These are phyloP conservation scores for Sterrhoptilus dennistouni DNA, from an alignment of 2,113 vertebrate species.

Conservation along the genomic window DNA sequence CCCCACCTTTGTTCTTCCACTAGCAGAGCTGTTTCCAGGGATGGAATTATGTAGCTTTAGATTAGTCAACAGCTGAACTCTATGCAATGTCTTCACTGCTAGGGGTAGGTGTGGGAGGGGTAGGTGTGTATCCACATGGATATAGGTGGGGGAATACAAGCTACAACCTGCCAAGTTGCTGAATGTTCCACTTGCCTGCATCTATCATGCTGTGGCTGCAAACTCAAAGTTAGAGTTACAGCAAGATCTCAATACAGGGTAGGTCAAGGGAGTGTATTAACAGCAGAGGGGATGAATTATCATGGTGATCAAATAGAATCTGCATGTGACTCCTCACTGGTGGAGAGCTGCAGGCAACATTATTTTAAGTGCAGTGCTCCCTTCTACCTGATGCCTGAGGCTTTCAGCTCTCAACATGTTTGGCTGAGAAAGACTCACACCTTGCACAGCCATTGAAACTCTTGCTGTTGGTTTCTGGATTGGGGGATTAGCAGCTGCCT, in stretches of 20 bases:
- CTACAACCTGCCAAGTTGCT: neutral
- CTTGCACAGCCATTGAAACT: neutral
- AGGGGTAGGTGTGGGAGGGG: neutral
- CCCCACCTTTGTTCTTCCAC: neutral
- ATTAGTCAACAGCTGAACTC: neutral
- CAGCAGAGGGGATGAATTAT: neutral
- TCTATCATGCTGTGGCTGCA: neutral
- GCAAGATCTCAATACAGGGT: neutral
- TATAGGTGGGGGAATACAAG: neutral
- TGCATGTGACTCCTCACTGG: neutral
- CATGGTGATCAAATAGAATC: neutral
- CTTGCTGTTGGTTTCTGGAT: neutral
- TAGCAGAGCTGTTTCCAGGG: neutral
- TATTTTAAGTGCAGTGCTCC: neutral
- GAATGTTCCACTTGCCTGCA: neutral
- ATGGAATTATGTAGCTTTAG: neutral
- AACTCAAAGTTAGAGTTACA: neutral
- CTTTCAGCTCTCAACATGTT: neutral
- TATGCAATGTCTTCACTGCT: neutral
- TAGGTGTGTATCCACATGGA: neutral
- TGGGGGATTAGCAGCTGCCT: neutral
- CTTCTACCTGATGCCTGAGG: neutral
- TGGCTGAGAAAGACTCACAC: neutral
- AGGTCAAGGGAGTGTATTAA: neutral
- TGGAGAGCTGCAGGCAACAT: neutral